A percentile compares a stretch with the other conserved stretches of the same genome.
These are phyloP conservation scores for Lampris incognitus DNA, from an alignment of 2,113 vertebrate species.

Conservation along the genomic window DNA sequence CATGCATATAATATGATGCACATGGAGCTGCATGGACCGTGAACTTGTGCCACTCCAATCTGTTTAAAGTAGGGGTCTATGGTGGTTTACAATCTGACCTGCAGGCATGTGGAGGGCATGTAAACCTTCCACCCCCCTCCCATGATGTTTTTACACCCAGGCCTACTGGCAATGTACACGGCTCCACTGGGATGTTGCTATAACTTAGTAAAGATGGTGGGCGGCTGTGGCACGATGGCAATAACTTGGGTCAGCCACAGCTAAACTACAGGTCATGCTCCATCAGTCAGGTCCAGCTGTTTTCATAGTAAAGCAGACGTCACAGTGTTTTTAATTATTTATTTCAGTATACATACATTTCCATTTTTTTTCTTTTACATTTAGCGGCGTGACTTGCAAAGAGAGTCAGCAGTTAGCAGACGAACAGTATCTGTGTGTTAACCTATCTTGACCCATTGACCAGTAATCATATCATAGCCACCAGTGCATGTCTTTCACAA, in stretches of 20 bases:
- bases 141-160: background rate
- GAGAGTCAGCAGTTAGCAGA: too few species aligned
- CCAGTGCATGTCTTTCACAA: too few species aligned
- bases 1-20: too few species aligned
- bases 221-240: background rate
- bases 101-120: slow-evolving; percentile 13
- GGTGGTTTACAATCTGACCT: slow-evolving; percentile 17
- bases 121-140: slow-evolving; percentile 8
- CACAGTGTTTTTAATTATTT: too few species aligned
- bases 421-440: too few species aligned
- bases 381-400: too few species aligned
- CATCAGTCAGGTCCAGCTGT: background rate
- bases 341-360: too few species aligned
- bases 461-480: too few species aligned
- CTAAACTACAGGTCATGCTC: background rate
- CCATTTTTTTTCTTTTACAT: too few species aligned
- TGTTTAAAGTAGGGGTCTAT: background rate
- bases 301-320: too few species aligned
- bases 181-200: background rate
- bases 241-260: background rate
- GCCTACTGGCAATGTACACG: background rate
- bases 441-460: too few species aligned
- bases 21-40: too few species aligned
- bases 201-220: background rate
- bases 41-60: background rate